A percentile compares a stretch with the other conserved stretches of the same genome.
These are phyloP conservation scores for Venustaconcha ellipsiformis DNA, from an alignment of 1,140 invertebrate species.

Conservation along the genomic window DNA sequence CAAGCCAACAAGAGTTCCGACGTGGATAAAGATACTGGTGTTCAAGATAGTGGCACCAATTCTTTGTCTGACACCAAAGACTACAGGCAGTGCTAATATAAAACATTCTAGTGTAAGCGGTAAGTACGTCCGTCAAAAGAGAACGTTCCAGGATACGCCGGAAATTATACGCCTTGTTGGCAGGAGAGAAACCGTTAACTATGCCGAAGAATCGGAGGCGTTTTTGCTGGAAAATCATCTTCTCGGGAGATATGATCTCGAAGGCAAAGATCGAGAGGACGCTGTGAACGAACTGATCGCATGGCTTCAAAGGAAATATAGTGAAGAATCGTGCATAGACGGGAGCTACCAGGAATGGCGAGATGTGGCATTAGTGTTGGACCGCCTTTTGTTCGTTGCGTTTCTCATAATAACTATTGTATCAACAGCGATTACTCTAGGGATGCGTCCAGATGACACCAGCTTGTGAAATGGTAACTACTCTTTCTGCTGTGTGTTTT, in stretches of 20 bases:
- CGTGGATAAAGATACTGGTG: slow-evolving; percentile 38
- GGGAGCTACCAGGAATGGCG: slow-evolving; percentile 71
- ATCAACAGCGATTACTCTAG: slow-evolving; percentile 70
- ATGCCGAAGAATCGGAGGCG: slow-evolving; percentile 2
- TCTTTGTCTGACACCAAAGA: slow-evolving; percentile 30
- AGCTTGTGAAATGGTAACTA: no score
- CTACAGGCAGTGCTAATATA: slow-evolving; percentile 11
- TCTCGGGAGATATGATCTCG: background rate
- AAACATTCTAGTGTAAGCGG: slow-evolving; percentile 2
- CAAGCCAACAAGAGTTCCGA: slow-evolving; percentile 41
- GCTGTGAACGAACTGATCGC: slow-evolving; percentile 44
- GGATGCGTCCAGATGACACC: slow-evolving; percentile 35
- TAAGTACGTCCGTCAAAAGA: background rate
- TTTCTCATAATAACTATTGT: slow-evolving; percentile 72
- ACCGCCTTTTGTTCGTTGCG: slow-evolving; percentile 74
- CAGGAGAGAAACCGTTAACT: slow-evolving; percentile 2
- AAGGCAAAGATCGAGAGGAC: slow-evolving; percentile 28
- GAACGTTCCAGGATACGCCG: slow-evolving; percentile 5
- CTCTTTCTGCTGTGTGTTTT: no score
- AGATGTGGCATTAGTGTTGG: slow-evolving; percentile 72
- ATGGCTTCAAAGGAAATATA: slow-evolving; percentile 44
- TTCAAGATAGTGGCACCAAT: slow-evolving; percentile 37
- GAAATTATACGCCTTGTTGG: slow-evolving; percentile 11
- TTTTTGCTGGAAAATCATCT: background rate
- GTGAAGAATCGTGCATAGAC: slow-evolving; percentile 48